phyloP scores from a whole-genome alignment of 2,797 vertebrate species.

The Enteromius fasciolatus region DNA sequence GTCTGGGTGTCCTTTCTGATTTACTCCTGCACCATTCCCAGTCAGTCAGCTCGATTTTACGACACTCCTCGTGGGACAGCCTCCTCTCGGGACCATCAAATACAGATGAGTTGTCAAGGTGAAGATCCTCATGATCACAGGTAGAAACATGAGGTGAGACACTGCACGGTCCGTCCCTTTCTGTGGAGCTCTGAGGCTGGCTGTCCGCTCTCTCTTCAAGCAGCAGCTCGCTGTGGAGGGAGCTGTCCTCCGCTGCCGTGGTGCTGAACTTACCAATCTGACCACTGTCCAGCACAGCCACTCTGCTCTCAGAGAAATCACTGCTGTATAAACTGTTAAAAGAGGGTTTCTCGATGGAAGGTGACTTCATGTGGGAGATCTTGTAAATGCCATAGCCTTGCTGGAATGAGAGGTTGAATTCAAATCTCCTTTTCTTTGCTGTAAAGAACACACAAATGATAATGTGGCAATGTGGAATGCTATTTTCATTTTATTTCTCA shows the following conservation, averaged over 20 bases:
- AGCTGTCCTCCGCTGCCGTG: slow-evolving; percentile 72
- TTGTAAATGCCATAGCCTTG: slow-evolving; percentile 90
- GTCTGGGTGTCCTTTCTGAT: slow-evolving; percentile 92
- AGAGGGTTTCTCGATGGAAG: slow-evolving; percentile 72
- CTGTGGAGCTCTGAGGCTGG: slow-evolving; percentile 51
- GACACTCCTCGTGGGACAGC: slow-evolving; percentile 85
- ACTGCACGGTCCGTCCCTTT: slow-evolving; percentile 64
- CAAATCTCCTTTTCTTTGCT: slow-evolving; percentile 87
- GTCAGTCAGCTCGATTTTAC: slow-evolving; percentile 85
- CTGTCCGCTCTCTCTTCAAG: slow-evolving; percentile 60
- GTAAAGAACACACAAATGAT: slow-evolving; percentile 51
- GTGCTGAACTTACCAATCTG: slow-evolving; percentile 81
- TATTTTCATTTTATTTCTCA: not conserved
- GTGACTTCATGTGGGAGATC: slow-evolving; percentile 79
- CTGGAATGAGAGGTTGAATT: slow-evolving; percentile 93
- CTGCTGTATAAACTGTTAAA: slow-evolving; percentile 79
- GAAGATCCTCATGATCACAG: slow-evolving; percentile 67
- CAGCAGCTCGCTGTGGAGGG: slow-evolving; percentile 68
- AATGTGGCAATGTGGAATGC: not conserved
- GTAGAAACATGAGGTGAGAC: slow-evolving; percentile 59
- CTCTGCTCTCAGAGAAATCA: slow-evolving; percentile 67
- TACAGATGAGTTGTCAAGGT: slow-evolving; percentile 68
- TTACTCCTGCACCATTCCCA: slow-evolving; percentile 99
- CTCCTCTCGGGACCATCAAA: slow-evolving; percentile 85
- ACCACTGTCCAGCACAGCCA: slow-evolving; percentile 65